Evolutionary conservation across 2,113 vertebrate species (phyloP), one percentile per base, ranked within the genome.

Genomic region (Carlito syrichta): DNA sequence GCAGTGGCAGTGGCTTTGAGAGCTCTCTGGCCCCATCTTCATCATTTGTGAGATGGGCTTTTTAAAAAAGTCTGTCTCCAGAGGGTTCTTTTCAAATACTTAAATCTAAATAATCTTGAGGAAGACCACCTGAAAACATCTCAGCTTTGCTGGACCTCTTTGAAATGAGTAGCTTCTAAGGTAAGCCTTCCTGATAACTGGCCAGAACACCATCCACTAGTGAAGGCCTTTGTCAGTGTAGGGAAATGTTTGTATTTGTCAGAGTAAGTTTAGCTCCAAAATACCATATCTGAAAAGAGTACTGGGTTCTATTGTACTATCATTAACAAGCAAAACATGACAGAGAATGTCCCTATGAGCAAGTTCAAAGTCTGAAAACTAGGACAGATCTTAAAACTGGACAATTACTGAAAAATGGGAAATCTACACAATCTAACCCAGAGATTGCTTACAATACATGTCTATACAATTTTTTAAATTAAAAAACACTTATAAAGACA

Each of bases 41-140:
- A 79, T 88, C 82, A 87, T 91, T 63, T 40, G 4, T 23, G 7
- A 69, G 84, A 94, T 96, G 50, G 56, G 23, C 60, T 74, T 91
- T 52, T 52, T 62, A 92, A 92, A 79, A 91, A 73, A n/a, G 25
- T 1, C 93, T 94, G 83, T 97, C 98, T 97, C 94, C 85, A 88
- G 98, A 84, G 95, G 95, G 91, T 97, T 97, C 96, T 98, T 97
- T 97, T 96, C 0, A 52, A 96, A 91, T 97, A 96, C 81, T 93
- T 96, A 97, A 87, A 86, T 92, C 88, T 96, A 69, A 86, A 2
- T 84, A 19, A 48, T 79, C 25, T 54, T 22, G 38, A 71, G 52
- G 63, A 91, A 93, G 52, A 56, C 74, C 17, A 89, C 89, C 92
- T 95, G 85, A 78, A 97, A 86, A 2, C 43, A 95, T 60, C 48